Evolutionary conservation across 2,113 vertebrate species (phyloP), one percentile per base, ranked within the genome.

Genomic region (Phyllostomus hastatus): DNA sequence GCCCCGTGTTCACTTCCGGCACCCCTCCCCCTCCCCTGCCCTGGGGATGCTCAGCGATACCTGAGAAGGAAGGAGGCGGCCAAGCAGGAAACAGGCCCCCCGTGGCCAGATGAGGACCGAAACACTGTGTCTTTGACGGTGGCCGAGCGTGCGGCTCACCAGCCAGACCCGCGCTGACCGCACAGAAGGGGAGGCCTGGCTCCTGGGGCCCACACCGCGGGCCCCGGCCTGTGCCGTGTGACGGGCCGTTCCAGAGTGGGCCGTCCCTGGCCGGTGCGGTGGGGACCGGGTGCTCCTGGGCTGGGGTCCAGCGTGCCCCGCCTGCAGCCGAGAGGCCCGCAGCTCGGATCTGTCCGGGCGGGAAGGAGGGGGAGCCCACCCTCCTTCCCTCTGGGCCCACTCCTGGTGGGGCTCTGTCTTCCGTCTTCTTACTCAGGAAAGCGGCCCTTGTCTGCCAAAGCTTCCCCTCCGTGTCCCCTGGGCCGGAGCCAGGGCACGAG

Each of bases 191-290:
- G 17, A 46, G 66, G 20, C 10, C 22, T 26, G 41, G 22, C 38
- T 9, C 0, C 15, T 1, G 94, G 1, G 5, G 33, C 78, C 43
- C 22, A 0, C 7, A 10, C 4, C 14, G 12, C 33, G 1, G 64
- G 19, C 2, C 15, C 24, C 19, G 12, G 35, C 38, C 35, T 54
- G 52, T 70, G 12, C 54, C 6, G 12, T 28, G 12, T 0, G 4
- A 22, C 10, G 50, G 26, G 50, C 4, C 0, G 33, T 61, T 67
- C 8, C 0, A 54, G 35, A 67, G 35, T 15, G 4, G 59, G 61
- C 6, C 0, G 8, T 7, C 59, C 57, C 4, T 0, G 2, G 22
- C 8, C 9, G 15, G 3, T 3, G 0, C 0, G 0, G 57, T 8
- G 19, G 59, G 59, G 24, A 9, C 10, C 5, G 54, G 24, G 14